phyloP scores from a whole-genome alignment of 2,113 vertebrate species.

The Erpornis zantholeuca region DNA sequence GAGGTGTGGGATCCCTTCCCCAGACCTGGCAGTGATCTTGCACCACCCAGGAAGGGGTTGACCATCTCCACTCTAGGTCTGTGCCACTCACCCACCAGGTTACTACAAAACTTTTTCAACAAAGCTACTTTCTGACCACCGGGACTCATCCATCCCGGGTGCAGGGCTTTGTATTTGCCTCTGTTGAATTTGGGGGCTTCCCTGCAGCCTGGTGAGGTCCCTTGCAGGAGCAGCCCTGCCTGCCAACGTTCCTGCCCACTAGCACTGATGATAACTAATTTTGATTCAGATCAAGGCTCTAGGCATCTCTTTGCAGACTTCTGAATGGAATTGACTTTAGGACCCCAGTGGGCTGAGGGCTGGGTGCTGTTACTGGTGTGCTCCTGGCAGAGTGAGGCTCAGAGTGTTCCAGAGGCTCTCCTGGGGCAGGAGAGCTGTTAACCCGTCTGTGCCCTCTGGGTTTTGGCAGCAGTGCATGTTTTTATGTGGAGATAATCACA shows the following conservation, averaged over 20 bases:
- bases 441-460: background rate
- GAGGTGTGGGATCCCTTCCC: background rate
- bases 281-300: background rate
- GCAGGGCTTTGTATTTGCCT: background rate
- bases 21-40: background rate
- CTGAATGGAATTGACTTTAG: background rate
- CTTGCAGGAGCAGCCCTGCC: background rate
- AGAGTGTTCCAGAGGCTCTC: background rate
- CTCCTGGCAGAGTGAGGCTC: background rate
- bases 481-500: background rate
- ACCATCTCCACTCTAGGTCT: background rate
- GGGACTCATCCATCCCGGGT: background rate
- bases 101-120: rapidly evolving
- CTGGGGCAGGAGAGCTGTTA: background rate
- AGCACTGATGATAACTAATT: background rate
- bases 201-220: background rate
- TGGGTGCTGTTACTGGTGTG: rapidly evolving
- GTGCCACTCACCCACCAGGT: background rate
- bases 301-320: background rate
- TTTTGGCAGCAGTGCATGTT: background rate
- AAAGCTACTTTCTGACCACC: background rate
- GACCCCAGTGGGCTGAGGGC: rapidly evolving
- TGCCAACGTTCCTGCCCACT: rapidly evolving
- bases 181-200: background rate
- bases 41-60: background rate